phyloP scores from a whole-genome alignment of 1,140 invertebrate species.

The Chymomyza costata region DNA sequence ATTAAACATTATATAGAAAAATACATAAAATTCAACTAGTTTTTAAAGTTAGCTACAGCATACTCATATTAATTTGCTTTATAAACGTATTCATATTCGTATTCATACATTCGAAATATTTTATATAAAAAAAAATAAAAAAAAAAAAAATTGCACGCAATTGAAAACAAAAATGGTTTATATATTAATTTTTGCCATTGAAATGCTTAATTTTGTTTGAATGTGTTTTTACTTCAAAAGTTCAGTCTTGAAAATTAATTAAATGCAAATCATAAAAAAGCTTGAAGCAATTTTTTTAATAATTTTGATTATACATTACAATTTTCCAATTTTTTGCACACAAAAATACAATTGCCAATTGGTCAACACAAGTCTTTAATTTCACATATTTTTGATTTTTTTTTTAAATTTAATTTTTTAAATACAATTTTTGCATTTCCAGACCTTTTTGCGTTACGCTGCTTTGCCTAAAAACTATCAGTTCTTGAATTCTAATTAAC shows the following conservation, averaged over 20 bases:
- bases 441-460: too few species aligned
- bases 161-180: neutral
- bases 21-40: conserved; percentile 44
- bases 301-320: conserved; percentile 59
- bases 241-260: conserved; percentile 65
- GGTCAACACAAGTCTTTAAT: conserved; percentile 36
- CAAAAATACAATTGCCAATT: conserved; percentile 34
- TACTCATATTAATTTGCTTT: too few species aligned
- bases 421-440: too few species aligned
- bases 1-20: too few species aligned
- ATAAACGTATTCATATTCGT: too few species aligned
- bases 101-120: conserved; percentile 35
- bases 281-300: conserved; percentile 16
- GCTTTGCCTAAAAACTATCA: conserved; percentile 52
- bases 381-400: too few species aligned
- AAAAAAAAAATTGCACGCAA: conserved; percentile 33
- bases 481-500: conserved; percentile 29
- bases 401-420: conserved; percentile 4
- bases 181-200: too few species aligned
- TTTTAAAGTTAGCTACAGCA: too few species aligned
- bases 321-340: conserved; percentile 10
- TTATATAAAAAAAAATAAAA: conserved; percentile 31
- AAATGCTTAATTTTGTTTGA: too few species aligned
- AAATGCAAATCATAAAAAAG: conserved; percentile 38
- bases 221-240: conserved; percentile 63